Evolutionary conservation across 2,797 vertebrate species (phyloP).

Genomic region (Eupleurogrammus muticus): DNA sequence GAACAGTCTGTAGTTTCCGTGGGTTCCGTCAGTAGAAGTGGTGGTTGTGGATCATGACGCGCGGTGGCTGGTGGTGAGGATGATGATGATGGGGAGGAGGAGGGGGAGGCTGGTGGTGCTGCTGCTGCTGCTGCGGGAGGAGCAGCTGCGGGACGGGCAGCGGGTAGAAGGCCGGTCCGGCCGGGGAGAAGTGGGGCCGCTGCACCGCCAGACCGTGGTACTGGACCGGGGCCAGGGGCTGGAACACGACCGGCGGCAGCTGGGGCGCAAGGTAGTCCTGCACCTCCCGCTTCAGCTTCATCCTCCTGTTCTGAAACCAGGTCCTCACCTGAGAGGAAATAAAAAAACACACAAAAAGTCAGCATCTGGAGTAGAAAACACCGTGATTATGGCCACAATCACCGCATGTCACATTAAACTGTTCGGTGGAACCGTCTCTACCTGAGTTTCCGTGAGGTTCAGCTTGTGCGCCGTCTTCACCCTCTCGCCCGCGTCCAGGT

Average conservation of each 20-base stretch:
- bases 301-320: slow-evolving; percentile 93
- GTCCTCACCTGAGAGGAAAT: slow-evolving; percentile 89
- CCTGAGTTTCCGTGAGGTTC: slow-evolving; percentile 89
- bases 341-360: not conserved
- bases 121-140: slow-evolving; percentile 44
- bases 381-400: accelerated
- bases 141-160: slow-evolving; percentile 50
- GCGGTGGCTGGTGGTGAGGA: slow-evolving; percentile 21
- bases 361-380: not conserved
- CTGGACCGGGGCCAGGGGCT: slow-evolving; percentile 59
- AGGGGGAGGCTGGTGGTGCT: slow-evolving; percentile 47
- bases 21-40: slow-evolving; percentile 69
- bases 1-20: slow-evolving; percentile 10
- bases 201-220: slow-evolving; percentile 63
- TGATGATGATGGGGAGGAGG: slow-evolving; percentile 1
- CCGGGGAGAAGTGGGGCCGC: slow-evolving; percentile 42
- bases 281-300: slow-evolving; percentile 91
- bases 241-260: slow-evolving; percentile 61
- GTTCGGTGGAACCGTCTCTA: slow-evolving; percentile 39
- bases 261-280: slow-evolving; percentile 80
- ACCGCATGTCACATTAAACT: accelerated
- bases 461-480: slow-evolving; percentile 86
- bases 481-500: slow-evolving; percentile 86
- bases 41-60: slow-evolving; percentile 49
- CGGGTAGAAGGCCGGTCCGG: slow-evolving; percentile 46